Conservation (phyloP, 2,113 vertebrate genomes). For the Oenanthe melanoleuca region DNA sequence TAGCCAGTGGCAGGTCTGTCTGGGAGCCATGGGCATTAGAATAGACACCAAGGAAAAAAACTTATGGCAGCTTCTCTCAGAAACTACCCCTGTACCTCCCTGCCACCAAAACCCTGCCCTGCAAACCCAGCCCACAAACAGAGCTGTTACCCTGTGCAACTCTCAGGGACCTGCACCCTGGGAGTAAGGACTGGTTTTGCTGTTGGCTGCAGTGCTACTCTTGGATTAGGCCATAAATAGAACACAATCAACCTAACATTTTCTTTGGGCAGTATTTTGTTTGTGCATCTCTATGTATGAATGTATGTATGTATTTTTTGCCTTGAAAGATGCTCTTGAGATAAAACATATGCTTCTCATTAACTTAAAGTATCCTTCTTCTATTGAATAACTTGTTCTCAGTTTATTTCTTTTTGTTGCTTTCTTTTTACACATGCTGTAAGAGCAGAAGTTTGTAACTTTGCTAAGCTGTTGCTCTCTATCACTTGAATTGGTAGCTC, state of each 20-base stretch:
- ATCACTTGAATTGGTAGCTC: background rate
- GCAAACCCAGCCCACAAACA: background rate
- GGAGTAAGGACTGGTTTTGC: background rate
- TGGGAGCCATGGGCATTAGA: background rate
- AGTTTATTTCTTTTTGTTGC: background rate
- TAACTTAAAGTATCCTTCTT: background rate
- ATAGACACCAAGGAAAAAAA: background rate
- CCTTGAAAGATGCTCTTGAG: background rate
- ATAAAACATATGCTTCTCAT: background rate
- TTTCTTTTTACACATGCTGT: background rate
- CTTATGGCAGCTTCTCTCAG: background rate
- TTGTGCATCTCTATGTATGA: background rate
- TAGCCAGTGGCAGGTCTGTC: background rate
- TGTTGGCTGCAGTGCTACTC: rapidly evolving
- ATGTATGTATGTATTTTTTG: background rate
- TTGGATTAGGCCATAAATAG: background rate
- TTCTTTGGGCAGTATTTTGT: background rate
- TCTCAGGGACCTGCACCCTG: background rate
- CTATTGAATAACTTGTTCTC: background rate
- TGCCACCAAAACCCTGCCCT: background rate
- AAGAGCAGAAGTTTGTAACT: background rate
- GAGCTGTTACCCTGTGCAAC: background rate
- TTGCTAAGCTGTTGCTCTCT: background rate
- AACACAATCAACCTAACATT: background rate
- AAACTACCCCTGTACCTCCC: background rate